Conservation (phyloP, 2,113 vertebrate genomes). For the Condylura cristata region DNA sequence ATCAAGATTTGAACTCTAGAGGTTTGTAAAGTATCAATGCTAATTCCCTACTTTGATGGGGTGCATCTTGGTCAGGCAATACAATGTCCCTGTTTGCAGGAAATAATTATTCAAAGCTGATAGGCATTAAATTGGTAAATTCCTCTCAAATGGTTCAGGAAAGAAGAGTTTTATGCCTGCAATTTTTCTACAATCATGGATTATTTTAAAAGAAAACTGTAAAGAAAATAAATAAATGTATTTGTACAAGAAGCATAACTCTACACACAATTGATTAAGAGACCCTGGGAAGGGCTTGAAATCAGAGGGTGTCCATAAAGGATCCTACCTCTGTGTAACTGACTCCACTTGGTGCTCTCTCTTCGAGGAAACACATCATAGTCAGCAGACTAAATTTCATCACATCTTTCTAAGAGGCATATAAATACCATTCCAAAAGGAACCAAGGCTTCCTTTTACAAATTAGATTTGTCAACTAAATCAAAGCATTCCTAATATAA, state of each 20-base stretch:
- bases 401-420: conserved; percentile 4
- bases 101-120: not conserved
- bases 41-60: not conserved
- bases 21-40: not conserved
- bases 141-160: not conserved
- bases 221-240: not conserved
- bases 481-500: not conserved
- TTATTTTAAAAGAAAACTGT: not conserved
- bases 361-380: not conserved
- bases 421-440: not conserved
- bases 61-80: not conserved
- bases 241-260: not conserved
- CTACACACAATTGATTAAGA: not conserved
- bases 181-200: not conserved
- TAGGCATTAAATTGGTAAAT: not conserved
- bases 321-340: not conserved
- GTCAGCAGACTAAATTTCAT: not conserved
- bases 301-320: not conserved
- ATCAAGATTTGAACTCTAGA: not conserved
- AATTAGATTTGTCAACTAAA: conserved; percentile 21
- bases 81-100: not conserved
- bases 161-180: conserved; percentile 15
- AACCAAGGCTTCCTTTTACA: conserved; percentile 4
- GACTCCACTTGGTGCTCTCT: not conserved
- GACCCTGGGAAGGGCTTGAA: not conserved